Evolutionary conservation across 2,888 invertebrate genomes (phyloP).

Genomic region (Chaetoderma sp.): DNA sequence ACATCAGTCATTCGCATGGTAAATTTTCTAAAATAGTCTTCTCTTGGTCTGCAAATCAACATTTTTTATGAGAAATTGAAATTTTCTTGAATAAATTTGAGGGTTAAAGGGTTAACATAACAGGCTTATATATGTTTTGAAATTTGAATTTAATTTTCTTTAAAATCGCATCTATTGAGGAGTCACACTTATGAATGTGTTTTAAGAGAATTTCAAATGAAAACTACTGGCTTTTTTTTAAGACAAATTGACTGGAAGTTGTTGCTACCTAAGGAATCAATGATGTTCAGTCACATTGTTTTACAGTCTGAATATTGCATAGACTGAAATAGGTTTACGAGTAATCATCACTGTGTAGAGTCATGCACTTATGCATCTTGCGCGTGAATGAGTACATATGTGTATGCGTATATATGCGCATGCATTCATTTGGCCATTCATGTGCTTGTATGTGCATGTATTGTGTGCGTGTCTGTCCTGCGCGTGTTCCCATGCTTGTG

Average conservation of each 20-base stretch:
- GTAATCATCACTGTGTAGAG: background rate
- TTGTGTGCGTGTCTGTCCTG: background rate
- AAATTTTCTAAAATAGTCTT: too few relatives aligned
- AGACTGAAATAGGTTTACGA: background rate
- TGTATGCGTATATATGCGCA: conserved; percentile 1
- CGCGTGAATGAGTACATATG: background rate
- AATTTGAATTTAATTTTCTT: background rate
- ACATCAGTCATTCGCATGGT: too few relatives aligned
- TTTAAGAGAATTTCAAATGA: background rate
- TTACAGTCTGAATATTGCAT: background rate
- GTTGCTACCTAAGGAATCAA: background rate
- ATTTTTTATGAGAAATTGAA: too few relatives aligned
- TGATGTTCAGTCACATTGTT: background rate
- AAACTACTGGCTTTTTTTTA: background rate
- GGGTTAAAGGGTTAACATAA: too few relatives aligned
- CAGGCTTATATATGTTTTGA: background rate
- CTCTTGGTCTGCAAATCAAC: too few relatives aligned
- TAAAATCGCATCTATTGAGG: background rate
- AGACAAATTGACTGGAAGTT: background rate
- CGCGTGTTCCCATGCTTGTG: background rate
- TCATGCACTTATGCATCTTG: background rate
- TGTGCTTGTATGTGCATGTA: background rate
- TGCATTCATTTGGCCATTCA: background rate
- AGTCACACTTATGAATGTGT: background rate
- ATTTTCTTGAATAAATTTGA: too few relatives aligned